Percentiles rank a stretch among this genome's conserved stretches.
Evolutionary conservation across 2,797 vertebrate species (phyloP).

Genomic region (Austrolebias charrua): DNA sequence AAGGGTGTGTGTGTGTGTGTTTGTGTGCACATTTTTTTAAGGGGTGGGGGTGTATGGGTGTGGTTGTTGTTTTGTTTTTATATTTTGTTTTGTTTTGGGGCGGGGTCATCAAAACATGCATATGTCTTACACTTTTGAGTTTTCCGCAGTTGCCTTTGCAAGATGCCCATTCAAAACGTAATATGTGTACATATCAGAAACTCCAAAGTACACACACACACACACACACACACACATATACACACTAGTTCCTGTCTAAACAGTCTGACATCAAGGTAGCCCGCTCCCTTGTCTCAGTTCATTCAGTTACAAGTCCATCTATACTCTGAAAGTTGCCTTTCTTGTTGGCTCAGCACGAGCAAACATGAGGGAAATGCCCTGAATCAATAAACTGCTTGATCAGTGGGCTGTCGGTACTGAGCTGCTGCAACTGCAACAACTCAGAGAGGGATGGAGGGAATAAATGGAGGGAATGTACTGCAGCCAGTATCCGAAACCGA

Average conservation of each 20-base stretch:
- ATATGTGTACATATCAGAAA: constrained; percentile 27
- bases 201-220: constrained; percentile 12
- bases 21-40: no score
- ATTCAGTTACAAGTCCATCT: constrained; percentile 36
- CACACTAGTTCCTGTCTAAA: constrained; percentile 10
- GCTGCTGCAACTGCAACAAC: constrained; percentile 24
- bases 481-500: constrained; percentile 6
- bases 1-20: not conserved
- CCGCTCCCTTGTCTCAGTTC: constrained; percentile 35
- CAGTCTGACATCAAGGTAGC: constrained; percentile 48
- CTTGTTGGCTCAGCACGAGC: constrained; percentile 5
- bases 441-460: no score
- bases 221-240: not conserved
- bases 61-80: not conserved
- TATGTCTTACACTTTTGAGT: constrained; percentile 19
- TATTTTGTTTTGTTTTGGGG: not conserved
- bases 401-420: constrained; percentile 17
- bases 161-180: constrained; percentile 28
- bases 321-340: constrained; percentile 23
- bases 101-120: constrained; percentile 42
- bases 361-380: constrained; percentile 12
- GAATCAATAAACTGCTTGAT: constrained; percentile 28
- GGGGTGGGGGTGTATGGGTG: no score
- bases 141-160: constrained; percentile 29
- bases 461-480: constrained; percentile 16